A percentile compares a stretch with the other conserved stretches of the same genome.
Conservation (phyloP, 2,888 invertebrate genomes). For the Steinernema hermaphroditum region DNA sequence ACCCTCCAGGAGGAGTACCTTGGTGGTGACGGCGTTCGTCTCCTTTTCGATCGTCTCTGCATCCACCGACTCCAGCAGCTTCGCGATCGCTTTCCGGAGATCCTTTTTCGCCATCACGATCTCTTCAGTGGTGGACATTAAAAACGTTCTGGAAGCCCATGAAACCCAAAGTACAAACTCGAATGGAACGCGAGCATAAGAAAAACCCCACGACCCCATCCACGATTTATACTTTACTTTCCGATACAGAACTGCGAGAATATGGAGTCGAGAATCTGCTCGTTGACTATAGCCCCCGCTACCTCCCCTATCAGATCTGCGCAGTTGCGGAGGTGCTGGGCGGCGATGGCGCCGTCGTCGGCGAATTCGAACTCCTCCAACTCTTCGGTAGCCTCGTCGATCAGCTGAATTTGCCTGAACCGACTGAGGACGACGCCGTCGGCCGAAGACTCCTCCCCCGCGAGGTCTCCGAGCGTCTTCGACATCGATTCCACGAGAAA, state of each 20-base stretch:
- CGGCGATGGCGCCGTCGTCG: constrained; percentile 67
- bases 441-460: constrained; percentile 16
- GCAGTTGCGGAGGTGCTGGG: constrained; percentile 75
- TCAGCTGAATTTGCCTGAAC: constrained; percentile 41
- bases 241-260: constrained; percentile 87
- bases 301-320: constrained; percentile 77
- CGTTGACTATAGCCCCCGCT: constrained; percentile 78
- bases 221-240: constrained; percentile 71
- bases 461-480: background rate
- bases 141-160: background rate
- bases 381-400: constrained; percentile 36
- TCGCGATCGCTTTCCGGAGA: constrained; percentile 32
- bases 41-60: constrained; percentile 25
- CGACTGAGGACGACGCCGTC: constrained; percentile 41
- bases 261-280: constrained; percentile 80
- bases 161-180: background rate
- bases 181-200: background rate
- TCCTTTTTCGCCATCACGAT: constrained; percentile 30
- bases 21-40: constrained; percentile 25
- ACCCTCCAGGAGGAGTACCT: constrained; percentile 17
- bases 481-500: background rate
- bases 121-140: background rate
- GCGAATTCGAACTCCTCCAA: constrained; percentile 67
- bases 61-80: background rate
- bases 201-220: background rate